A percentile compares a stretch with the other conserved stretches of the same genome.
Evolutionary conservation across 2,888 invertebrate species (phyloP).

Genomic region (Malthinus seriepunctatus): DNA sequence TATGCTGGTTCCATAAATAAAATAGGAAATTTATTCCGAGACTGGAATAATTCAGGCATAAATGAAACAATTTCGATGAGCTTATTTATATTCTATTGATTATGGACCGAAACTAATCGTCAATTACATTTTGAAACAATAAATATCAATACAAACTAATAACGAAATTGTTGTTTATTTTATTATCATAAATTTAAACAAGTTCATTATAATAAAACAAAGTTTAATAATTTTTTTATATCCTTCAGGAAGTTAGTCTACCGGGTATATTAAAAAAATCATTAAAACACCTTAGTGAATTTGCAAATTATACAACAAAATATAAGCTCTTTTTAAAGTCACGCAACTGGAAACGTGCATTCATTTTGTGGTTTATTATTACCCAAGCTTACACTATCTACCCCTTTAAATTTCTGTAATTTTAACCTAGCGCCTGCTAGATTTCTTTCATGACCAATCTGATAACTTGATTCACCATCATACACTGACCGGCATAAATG

Average conservation of each 20-base stretch:
- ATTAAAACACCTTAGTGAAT: background rate
- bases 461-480: constrained; percentile 17
- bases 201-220: too few species aligned
- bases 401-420: constrained; percentile 11
- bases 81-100: background rate
- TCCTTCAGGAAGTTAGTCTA: too few species aligned
- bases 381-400: constrained; percentile 7
- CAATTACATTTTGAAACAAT: background rate
- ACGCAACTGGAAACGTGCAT: constrained; percentile 9
- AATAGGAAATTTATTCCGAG: too few species aligned
- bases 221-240: too few species aligned
- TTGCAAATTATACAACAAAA: constrained; percentile 4
- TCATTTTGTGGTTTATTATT: constrained; percentile 6
- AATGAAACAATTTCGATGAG: too few species aligned
- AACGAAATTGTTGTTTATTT: background rate
- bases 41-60: too few species aligned
- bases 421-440: constrained; percentile 12
- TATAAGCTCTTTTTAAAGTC: constrained; percentile 1
- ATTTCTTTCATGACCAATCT: constrained; percentile 18
- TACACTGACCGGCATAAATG: constrained; percentile 17
- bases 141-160: background rate
- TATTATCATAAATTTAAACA: too few species aligned
- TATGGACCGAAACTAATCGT: constrained; percentile 3
- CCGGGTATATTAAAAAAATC: background rate
- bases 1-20: too few species aligned